Base-by-base conservation (phyloP, 2,888 invertebrate species). In the Xestia c-nigrum region DNA sequence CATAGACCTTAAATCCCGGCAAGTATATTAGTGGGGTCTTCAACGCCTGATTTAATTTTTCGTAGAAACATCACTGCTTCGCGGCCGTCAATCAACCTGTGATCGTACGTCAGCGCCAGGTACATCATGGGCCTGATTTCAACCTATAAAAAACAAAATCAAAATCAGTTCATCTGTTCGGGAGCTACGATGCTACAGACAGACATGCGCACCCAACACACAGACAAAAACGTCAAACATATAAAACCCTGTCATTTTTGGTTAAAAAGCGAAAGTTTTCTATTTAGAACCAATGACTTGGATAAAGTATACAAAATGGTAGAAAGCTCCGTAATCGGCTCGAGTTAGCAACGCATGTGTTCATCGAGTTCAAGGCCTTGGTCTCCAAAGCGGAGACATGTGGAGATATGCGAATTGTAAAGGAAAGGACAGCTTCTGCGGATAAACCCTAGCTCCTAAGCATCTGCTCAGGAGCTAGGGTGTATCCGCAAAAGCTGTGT, bases 121-220 rank as follows among this genome's bases (percentile, higher is more conserved):
- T 99, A 99, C 99, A 99, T 99, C 99, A 99, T 99, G 46, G 99
- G 99, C 87, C 99, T 98, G 93, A 99, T 98, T 89, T 99, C 99
- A 91, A 99, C 98, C 98, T 99, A 98, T 31, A 95, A 86, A 82
- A 52, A n/a, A 31, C 31, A 31, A 31, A 31, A 31, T 31, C 31
- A 31, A 31, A 31, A 31, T 31, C 31, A 31, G 31, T 31, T 31
- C 31, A 31, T 31, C 31, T 31, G 31, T 31, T 31, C 31, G 31
- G 31, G 31, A 31, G 31, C 31, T 31, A 31, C 31, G 31, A 31
- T 31, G 31, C 31, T 31, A 31, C 31, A 31, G 31, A 31, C 31
- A 31, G 31, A 31, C 31, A 31, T 3, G 31, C 31, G 3, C 31
- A 31, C 31, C 31, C 31, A 31, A 31, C 31, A 31, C 31, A 31